Conservation (phyloP, 2,797 vertebrate species). For the Acomys russatus region DNA sequence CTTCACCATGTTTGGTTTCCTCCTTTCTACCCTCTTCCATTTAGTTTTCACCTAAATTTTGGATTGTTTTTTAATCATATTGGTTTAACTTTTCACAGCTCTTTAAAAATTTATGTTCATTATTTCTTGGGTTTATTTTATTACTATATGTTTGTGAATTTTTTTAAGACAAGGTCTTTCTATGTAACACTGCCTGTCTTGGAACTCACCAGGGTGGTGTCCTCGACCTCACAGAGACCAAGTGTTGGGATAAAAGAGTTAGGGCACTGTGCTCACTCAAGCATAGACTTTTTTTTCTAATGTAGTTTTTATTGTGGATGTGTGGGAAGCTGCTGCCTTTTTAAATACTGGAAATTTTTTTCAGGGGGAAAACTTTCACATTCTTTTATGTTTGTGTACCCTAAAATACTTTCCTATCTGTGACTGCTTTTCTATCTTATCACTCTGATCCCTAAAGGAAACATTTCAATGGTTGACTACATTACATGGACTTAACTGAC, state of each 20-base stretch:
- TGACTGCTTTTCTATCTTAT: slow-evolving; percentile 34
- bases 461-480: slow-evolving; percentile 47
- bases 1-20: background rate
- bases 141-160: background rate
- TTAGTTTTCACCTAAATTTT: slow-evolving; percentile 42
- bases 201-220: background rate
- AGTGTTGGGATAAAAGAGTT: background rate
- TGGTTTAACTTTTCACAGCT: background rate
- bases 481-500: slow-evolving; percentile 60
- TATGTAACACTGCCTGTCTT: background rate
- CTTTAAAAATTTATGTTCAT: background rate
- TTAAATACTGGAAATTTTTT: slow-evolving; percentile 57
- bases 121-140: slow-evolving; percentile 40
- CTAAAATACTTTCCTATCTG: background rate
- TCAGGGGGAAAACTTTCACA: background rate
- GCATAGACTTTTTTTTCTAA: background rate
- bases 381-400: slow-evolving; percentile 47
- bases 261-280: background rate
- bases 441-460: background rate
- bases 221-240: background rate
- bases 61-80: slow-evolving; percentile 6
- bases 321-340: background rate
- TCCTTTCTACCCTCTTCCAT: background rate
- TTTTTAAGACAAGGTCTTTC: background rate
- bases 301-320: background rate